Evolutionary conservation across 2,113 vertebrate genomes (phyloP), one percentile per base, ranked within the genome.

Genomic region (Thalassoma bifasciatum): DNA sequence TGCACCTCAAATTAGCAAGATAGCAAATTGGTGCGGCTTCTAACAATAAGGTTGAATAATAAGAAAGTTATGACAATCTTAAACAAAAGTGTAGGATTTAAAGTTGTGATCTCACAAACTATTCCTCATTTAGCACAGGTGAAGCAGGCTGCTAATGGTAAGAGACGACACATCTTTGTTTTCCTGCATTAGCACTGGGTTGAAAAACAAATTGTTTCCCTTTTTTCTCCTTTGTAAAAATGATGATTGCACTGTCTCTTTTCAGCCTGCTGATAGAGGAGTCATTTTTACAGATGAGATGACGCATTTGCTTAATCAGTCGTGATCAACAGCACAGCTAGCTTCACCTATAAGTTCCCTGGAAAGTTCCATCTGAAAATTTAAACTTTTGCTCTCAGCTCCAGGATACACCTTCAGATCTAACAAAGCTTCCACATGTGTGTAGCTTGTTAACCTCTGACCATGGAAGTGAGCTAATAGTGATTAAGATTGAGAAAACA

Each of bases 401-500:
- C 24, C 23, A 36, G 8, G 7, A 53, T 52, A 12, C 22, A 54
- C 49, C 34, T 46, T 63, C 1, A 63, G 72, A 44, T 70, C 14
- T 37, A 12, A n/a, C 3, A 1, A 57, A 66, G 11, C 21, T 23
- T 61, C 46, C 42, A 11, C 56, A 19, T 74, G 72, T 36, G 56
- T 23, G 16, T 12, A 8, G 54, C 62, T 69, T 59, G 68, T 63
- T 79, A 53, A 59, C 51, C 59, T 76, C 53, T 66, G 57, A 75
- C 40, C 54, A 30, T 60, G 44, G 23, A 81, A 50, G 62, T 19
- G 36, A 6, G 26, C 46, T 50, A 23, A 3, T 51, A 40, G 57
- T 71, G 74, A 80, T 56, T 80, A 72, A 72, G 36, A 52, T 65
- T 72, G 57, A 62, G 63, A 79, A 86, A 71, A 78, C 23, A 58